Conservation (phyloP, 2,888 invertebrate genomes). For the Tuberolachnus salignus region DNA sequence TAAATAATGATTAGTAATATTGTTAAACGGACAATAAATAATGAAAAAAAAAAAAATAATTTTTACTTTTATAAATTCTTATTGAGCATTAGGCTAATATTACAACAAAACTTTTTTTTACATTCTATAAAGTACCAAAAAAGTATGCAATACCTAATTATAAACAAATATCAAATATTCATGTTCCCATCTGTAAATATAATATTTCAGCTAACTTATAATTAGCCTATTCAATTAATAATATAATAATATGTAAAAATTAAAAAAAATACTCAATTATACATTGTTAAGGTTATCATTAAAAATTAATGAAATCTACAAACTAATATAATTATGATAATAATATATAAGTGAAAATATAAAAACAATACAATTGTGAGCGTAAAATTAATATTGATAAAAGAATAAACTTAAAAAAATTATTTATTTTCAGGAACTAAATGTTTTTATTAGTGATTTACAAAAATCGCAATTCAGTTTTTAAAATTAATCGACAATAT, state of each 20-base stretch:
- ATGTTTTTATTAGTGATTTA: constrained; percentile 11
- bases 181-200: constrained; percentile 45
- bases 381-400: constrained; percentile 44
- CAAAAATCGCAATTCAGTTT: constrained; percentile 9
- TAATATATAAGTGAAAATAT: constrained; percentile 34
- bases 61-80: constrained; percentile 51
- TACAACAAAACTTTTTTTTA: constrained; percentile 50
- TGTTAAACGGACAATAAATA: constrained; percentile 33
- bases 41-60: constrained; percentile 38
- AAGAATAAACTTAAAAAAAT: constrained; percentile 7
- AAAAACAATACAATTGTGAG: constrained; percentile 46
- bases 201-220: constrained; percentile 43
- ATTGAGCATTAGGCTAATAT: constrained; percentile 56
- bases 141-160: constrained; percentile 49
- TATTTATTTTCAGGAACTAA: constrained; percentile 50
- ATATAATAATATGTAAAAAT: constrained; percentile 46
- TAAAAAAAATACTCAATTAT: constrained; percentile 45
- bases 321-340: constrained; percentile 12
- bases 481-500: constrained; percentile 38
- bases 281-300: constrained; percentile 22
- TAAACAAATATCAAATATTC: constrained; percentile 50
- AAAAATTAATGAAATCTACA: constrained; percentile 33
- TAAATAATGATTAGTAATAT: constrained; percentile 39
- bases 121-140: constrained; percentile 46
- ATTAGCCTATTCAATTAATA: constrained; percentile 50